Conservation (phyloP, 2,888 invertebrate species). For the Apantesis nais region DNA sequence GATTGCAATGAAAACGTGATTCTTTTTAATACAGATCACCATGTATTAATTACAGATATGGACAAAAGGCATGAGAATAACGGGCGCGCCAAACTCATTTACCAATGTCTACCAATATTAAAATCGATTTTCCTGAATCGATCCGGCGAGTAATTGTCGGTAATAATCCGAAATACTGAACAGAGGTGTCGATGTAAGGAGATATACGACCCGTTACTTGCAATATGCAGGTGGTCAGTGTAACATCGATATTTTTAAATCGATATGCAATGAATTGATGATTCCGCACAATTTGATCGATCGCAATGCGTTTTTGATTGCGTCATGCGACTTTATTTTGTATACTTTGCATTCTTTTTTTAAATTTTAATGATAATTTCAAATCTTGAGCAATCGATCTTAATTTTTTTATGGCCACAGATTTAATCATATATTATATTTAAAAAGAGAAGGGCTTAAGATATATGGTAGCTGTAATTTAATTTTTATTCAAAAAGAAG, state of each 20-base stretch:
- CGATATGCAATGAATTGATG: conserved; percentile 65
- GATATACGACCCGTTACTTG: conserved; percentile 71
- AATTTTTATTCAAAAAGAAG: conserved; percentile 16
- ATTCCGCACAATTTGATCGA: conserved; percentile 50
- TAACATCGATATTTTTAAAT: conserved; percentile 51
- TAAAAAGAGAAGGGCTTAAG: neutral
- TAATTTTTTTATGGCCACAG: neutral
- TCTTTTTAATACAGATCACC: conserved; percentile 41
- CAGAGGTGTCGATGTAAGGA: conserved; percentile 76
- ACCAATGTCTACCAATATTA: conserved; percentile 49
- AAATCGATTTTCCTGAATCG: conserved; percentile 62
- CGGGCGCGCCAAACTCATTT: conserved; percentile 49
- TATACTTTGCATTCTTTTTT: conserved; percentile 15
- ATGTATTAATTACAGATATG: conserved; percentile 46
- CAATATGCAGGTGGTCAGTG: conserved; percentile 73
- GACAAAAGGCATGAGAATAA: conserved; percentile 49
- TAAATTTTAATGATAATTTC: conserved; percentile 28
- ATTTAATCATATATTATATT: conserved; percentile 1
- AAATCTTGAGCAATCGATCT: conserved; percentile 8
- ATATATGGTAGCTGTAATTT: conserved; percentile 8
- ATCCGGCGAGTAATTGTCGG: conserved; percentile 72
- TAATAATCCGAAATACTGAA: conserved; percentile 63
- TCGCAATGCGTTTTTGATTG: conserved; percentile 43
- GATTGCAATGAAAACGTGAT: conserved; percentile 36
- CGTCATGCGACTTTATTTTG: conserved; percentile 39